Base-by-base conservation (phyloP, 2,888 invertebrate species). In the Chloroclysta siterata region DNA sequence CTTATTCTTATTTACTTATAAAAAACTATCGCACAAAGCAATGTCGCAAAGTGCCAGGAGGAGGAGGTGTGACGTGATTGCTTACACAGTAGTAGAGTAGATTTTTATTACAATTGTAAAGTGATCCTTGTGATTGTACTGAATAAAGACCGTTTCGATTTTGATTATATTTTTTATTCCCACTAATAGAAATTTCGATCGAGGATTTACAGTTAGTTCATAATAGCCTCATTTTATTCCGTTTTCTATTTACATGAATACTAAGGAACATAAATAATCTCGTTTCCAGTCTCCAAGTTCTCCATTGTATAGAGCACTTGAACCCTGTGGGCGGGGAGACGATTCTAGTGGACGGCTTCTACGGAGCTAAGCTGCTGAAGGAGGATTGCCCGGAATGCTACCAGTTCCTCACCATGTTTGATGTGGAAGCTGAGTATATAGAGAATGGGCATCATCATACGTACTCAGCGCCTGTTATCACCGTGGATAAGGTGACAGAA, bases 261-360 rank as follows among this genome's bases (percentile, higher is more conserved):
- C 36, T 39, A 11, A 39, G 6, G 11, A 2, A 22, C 3, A 22
- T 22, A 22, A 11, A 39, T 33, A 33, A 4, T 11, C 36, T 48
- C 39, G n/a, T 55, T 55, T 48, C 39, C 73, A 93, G 93, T 0
- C 79, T 93, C 5, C 93, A 93, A 79, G 80, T 93, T 15, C 79
- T 93, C 0, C 93, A 93, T 62, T 90, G 92, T 60, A 53, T 93
- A 1, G 85, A 90, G 57, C 91, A 93, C 58, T 73, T 74, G 5
- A 93, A 94, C 10, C 95, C 95, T 0, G 84, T 80, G 0, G 97
- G 97, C 0, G 97, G 97, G 0, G 95, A 96, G 70, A 96, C 95
- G 0, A 87, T 96, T 48, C 88, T 97, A 2, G 95, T 95, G 0
- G 97, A 97, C 77, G 97, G 97, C 0, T 95, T 96, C 77, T 90